Evolutionary conservation across 2,797 vertebrate species (phyloP), one percentile per base, ranked within the genome.

Genomic region (Poeciliopsis turneri): DNA sequence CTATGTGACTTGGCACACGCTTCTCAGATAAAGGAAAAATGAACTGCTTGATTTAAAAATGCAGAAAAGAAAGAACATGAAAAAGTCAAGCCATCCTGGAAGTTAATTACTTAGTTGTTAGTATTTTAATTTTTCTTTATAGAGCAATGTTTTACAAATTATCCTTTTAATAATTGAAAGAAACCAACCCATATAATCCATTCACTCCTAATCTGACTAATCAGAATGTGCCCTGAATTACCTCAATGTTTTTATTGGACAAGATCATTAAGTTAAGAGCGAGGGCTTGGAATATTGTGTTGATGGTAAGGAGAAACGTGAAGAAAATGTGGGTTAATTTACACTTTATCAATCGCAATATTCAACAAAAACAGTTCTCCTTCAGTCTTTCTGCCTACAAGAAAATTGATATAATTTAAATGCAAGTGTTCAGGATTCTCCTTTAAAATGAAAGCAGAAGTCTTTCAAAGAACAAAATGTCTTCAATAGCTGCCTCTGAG

Each of bases 11-110:
- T 74, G 57, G 46, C 71, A 82, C 64, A 39, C 18, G 41, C 41
- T 69, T 71, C 76, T 75, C 41, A 81, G 61, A 79, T 61, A 78
- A 72, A 80, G 47, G 36, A 45, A 78, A 74, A 78, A 80, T 57
- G 79, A 74, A 78, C 23, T 70, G 30, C 43, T 79, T 30, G 39
- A 78, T 83, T 77, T 51, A 75, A 51, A 78, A 82, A 76, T 57
- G 39, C 23, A 78, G 61, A 75, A 75, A 23, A 59, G 39, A 41
- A 45, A 75, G 2, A 53, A 41, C 8, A 43, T 30, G 8, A 45
- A 75, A 18, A 28, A 23, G 39, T n/a, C 39, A 45, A 46, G 15
- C 13, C 36, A 57, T 57, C 36, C 12, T 2, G 18, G 55, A 57
- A 57, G 57, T 45, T 28, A 57, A 16, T 39, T 39, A 39, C 39